Evolutionary conservation across 1,140 invertebrate species (phyloP).

Genomic region (Drosophila melanogaster): Release_6_plus_ISO1_MT NT_037436.4:2699001-2699500

Average conservation of each 20-base stretch:
- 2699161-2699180: slow-evolving; percentile 6
- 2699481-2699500: neutral
- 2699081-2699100: slow-evolving; percentile 21
- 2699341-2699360: slow-evolving; percentile 71
- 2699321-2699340: slow-evolving; percentile 29
- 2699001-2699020: slow-evolving; percentile 56
- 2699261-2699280: slow-evolving; percentile 52
- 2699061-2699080: slow-evolving; percentile 53
- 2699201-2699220: slow-evolving; percentile 55
- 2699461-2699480: neutral
- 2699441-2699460: slow-evolving; percentile 11
- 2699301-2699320: neutral
- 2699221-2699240: slow-evolving; percentile 45
- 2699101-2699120: slow-evolving; percentile 11
- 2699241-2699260: slow-evolving; percentile 81
- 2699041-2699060: slow-evolving; percentile 63
- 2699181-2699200: slow-evolving; percentile 23
- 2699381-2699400: slow-evolving; percentile 69
- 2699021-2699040: slow-evolving; percentile 51
- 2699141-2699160: slow-evolving; percentile 50
- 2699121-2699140: slow-evolving; percentile 1
- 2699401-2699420: slow-evolving; percentile 56
- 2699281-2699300: slow-evolving; percentile 13
- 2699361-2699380: slow-evolving; percentile 78
- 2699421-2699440: neutral